Conservation (phyloP, 1,140 invertebrate genomes). For the Mercenaria mercenaria region DNA sequence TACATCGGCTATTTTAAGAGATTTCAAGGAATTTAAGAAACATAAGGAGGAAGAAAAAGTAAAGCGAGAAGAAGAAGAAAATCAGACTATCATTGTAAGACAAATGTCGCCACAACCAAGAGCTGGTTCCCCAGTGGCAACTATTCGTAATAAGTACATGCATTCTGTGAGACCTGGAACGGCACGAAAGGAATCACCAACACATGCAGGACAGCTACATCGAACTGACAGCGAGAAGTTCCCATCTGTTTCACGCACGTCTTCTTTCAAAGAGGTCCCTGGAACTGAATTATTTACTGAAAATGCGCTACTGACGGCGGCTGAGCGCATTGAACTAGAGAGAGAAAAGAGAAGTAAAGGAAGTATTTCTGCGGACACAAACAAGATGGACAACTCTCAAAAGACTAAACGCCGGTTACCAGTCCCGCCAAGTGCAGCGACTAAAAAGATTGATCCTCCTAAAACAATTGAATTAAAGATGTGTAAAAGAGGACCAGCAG, state of each 20-base stretch:
- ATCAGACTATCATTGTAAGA: slow-evolving; percentile 23
- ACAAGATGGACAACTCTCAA: background rate
- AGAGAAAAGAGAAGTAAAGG: slow-evolving; percentile 11
- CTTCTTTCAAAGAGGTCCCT: slow-evolving; percentile 34
- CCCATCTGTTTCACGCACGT: slow-evolving; percentile 58
- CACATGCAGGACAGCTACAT: background rate
- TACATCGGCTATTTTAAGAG: slow-evolving; percentile 57
- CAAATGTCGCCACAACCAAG: slow-evolving; percentile 58
- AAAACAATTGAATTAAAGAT: background rate
- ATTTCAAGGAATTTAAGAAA: slow-evolving; percentile 48
- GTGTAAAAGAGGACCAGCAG: background rate
- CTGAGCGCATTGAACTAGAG: slow-evolving; percentile 51
- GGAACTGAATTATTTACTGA: slow-evolving; percentile 1
- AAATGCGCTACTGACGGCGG: slow-evolving; percentile 42
- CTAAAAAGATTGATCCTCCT: background rate
- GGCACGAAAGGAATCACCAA: background rate
- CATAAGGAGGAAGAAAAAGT: slow-evolving; percentile 9
- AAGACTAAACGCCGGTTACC: slow-evolving; percentile 11
- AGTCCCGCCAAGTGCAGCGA: background rate
- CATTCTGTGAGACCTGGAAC: background rate
- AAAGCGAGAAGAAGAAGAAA: background rate
- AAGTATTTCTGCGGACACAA: background rate
- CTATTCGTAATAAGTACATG: slow-evolving; percentile 32
- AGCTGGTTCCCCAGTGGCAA: slow-evolving; percentile 4
- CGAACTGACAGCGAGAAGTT: slow-evolving; percentile 57